These are phyloP conservation scores for Brachionus asplanchnoidis DNA, from an alignment of 1,140 invertebrate genomes.

Conservation along the genomic window DNA sequence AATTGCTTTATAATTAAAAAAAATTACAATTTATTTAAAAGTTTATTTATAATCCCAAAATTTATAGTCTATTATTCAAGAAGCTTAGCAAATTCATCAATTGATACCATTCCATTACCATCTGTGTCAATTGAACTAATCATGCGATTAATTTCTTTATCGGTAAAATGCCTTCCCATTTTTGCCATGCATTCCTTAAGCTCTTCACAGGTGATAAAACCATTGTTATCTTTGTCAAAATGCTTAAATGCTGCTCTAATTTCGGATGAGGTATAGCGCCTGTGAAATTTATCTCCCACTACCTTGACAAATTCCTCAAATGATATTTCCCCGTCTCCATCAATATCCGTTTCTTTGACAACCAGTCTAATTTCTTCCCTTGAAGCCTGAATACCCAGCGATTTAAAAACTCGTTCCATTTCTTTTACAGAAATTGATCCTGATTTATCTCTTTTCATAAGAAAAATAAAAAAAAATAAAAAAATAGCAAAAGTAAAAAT, in stretches of 20 bases:
- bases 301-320: neutral
- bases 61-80: neutral
- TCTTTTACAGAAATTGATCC: neutral
- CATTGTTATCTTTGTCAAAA: conserved; percentile 5
- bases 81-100: conserved; percentile 1
- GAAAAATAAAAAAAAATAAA: neutral
- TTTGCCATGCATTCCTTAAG: neutral
- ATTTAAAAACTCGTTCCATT: neutral
- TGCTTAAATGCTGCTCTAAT: neutral
- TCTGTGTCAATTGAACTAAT: neutral
- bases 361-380: neutral
- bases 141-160: neutral
- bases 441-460: neutral
- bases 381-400: neutral
- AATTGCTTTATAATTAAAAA: too few species aligned
- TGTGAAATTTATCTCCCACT: neutral
- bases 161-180: neutral
- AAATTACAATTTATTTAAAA: too few species aligned
- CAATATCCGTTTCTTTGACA: neutral
- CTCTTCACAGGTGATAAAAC: neutral
- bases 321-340: neutral
- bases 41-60: too few species aligned
- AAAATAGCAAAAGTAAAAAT: too few species aligned
- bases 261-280: neutral
- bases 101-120: neutral